A percentile compares a stretch with the other conserved stretches of the same genome.
phyloP scores from a whole-genome alignment of 2,797 vertebrate species.

The Enteromius mattozi region DNA sequence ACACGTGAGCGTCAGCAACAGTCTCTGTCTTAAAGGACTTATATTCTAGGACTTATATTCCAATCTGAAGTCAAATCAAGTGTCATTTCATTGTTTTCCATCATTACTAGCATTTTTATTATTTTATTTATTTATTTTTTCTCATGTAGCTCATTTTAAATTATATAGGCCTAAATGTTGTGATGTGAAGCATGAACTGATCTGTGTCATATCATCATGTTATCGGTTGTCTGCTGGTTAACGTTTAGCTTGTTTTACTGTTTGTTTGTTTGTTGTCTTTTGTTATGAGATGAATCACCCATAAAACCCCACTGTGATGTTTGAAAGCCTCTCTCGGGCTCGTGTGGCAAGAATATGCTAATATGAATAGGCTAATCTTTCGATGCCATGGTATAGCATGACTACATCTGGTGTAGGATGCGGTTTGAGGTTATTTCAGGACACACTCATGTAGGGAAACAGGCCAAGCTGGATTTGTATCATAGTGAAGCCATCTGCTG shows the following conservation, averaged over 20 bases:
- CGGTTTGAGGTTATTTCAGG: slow-evolving; percentile 17
- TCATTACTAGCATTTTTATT: background rate
- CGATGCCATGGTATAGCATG: background rate
- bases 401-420: background rate
- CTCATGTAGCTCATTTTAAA: background rate
- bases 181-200: background rate
- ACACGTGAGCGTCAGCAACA: slow-evolving; percentile 3
- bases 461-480: slow-evolving; percentile 5
- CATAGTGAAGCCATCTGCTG: slow-evolving; percentile 53
- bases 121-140: background rate
- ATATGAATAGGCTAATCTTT: background rate
- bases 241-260: background rate
- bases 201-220: background rate
- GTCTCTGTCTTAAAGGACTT: background rate
- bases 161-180: background rate
- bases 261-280: background rate
- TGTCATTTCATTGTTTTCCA: too few species aligned
- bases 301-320: background rate
- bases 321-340: background rate
- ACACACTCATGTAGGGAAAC: background rate
- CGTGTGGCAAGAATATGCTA: background rate
- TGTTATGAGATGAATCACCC: background rate
- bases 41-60: too few species aligned
- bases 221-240: background rate
- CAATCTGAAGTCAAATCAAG: too few species aligned